phyloP scores from a whole-genome alignment of 2,888 invertebrate genomes.

The Mylabris sibirica region DNA sequence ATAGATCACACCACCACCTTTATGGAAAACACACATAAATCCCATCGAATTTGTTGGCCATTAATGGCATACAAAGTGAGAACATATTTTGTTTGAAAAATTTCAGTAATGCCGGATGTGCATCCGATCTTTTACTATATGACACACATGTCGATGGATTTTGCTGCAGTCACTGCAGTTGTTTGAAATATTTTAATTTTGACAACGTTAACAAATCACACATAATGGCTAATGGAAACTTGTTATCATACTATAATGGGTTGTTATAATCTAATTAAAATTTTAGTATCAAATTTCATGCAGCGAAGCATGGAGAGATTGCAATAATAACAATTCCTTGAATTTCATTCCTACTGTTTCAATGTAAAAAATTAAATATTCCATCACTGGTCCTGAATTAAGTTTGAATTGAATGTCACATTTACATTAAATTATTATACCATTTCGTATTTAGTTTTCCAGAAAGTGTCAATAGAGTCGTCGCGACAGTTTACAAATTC shows the following conservation, averaged over 20 bases:
- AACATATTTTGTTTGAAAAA: constrained; percentile 51
- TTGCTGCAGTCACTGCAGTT: constrained; percentile 44
- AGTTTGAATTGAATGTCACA: constrained; percentile 21
- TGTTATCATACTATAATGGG: constrained; percentile 24
- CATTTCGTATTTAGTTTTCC: constrained; percentile 8
- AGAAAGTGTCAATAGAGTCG: neutral
- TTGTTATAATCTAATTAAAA: constrained; percentile 15
- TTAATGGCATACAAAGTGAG: constrained; percentile 60
- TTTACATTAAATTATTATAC: constrained; percentile 10
- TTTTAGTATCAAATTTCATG: constrained; percentile 17
- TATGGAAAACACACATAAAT: constrained; percentile 52
- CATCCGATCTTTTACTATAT: constrained; percentile 42
- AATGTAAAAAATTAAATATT: constrained; percentile 30
- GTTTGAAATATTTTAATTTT: constrained; percentile 56
- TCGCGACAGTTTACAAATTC: constrained; percentile 22
- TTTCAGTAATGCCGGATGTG: constrained; percentile 50
- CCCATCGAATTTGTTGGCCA: constrained; percentile 52
- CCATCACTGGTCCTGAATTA: constrained; percentile 27
- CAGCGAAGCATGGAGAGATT: neutral
- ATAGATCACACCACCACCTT: constrained; percentile 22
- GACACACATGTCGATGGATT: constrained; percentile 44
- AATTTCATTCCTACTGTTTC: constrained; percentile 6
- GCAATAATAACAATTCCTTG: constrained; percentile 1
- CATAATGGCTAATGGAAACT: neutral
- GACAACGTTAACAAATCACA: constrained; percentile 48